Base-by-base conservation (phyloP, 2,113 vertebrate genomes). In the Aegotheles bennettii region DNA sequence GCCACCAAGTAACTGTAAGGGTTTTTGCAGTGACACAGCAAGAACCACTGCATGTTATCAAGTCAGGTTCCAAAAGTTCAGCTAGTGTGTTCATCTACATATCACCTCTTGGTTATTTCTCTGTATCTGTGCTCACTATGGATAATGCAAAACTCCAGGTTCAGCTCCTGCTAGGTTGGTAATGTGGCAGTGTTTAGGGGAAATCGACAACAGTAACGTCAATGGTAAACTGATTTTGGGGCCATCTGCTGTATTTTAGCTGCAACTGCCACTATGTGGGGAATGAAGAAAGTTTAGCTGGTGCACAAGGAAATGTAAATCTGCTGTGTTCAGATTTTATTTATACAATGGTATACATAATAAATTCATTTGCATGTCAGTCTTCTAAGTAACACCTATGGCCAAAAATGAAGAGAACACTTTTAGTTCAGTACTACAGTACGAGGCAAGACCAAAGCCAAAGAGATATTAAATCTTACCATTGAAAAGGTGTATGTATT, bases 161-260 rank as follows among this genome's bases (percentile, higher is more conserved):
- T 75, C 20, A 45, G 7, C 35, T 69, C 47, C 51, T 16, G 4
- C 38, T 53, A 28, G 16, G 29, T 26, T 56, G 51, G 47, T 25
- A 40, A 24, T 31, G 21, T 13, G 36, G 15, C 24, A 7, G 12
- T 28, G 6, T 45, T 73, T 33, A 54, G 11, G 51, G 59, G 21
- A 67, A 40, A 25, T 24, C 1, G 3, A 17, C 17, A 43, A 3
- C n/a, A n/a, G 35, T 23, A 2, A 11, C 29, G 45, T 17, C 43
- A 65, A 35, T 11, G 43, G 47, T 11, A 17, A 42, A 53, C 57
- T 25, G 59, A 43, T 82, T 82, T 65, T 1, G 4, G 51, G 60
- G 77, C 82, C 70, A 61, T 73, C 87, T 94, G 93, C 81, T 82
- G 93, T 21, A 13, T 51, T 57, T 67, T 23, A 73, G 59, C 93